Conservation (phyloP, 1,140 invertebrate species). For the Zaprionus tsacasi region DNA sequence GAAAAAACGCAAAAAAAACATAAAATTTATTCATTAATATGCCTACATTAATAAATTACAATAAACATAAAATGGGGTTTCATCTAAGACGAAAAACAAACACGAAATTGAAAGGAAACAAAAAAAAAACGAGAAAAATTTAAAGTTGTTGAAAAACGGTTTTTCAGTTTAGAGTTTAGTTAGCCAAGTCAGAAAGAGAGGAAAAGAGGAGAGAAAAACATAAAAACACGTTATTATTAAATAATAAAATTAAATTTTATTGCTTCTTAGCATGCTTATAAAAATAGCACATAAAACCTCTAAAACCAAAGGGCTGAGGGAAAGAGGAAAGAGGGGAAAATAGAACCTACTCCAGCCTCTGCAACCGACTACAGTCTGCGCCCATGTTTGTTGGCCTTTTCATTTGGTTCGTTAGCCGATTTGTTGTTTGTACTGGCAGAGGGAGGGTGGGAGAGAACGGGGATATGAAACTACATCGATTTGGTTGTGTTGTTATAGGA, state of each 20-base stretch:
- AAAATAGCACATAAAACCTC: constrained; percentile 15
- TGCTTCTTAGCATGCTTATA: constrained; percentile 72
- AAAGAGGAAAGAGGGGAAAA: too few species aligned
- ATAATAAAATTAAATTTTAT: constrained; percentile 65
- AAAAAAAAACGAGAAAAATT: constrained; percentile 27
- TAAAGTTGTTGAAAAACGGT: constrained; percentile 50
- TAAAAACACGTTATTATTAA: constrained; percentile 57
- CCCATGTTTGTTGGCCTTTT: constrained; percentile 65
- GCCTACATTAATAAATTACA: constrained; percentile 74
- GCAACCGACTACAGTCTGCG: constrained; percentile 12
- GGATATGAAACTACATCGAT: constrained; percentile 76
- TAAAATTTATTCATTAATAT: constrained; percentile 55
- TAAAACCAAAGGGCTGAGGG: constrained; percentile 5
- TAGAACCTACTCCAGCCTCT: neutral
- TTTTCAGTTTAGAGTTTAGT: constrained; percentile 53
- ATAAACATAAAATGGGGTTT: constrained; percentile 82
- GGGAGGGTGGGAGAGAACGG: neutral
- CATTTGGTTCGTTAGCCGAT: constrained; percentile 42
- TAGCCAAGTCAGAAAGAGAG: constrained; percentile 55
- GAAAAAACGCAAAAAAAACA: constrained; percentile 7
- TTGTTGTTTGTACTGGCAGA: constrained; percentile 18
- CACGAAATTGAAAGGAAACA: constrained; percentile 17
- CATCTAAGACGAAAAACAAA: constrained; percentile 69
- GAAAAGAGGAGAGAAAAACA: neutral
- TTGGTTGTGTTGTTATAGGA: constrained; percentile 79